Base-by-base conservation (phyloP, 2,113 vertebrate genomes). In the Laticauda colubrina region DNA sequence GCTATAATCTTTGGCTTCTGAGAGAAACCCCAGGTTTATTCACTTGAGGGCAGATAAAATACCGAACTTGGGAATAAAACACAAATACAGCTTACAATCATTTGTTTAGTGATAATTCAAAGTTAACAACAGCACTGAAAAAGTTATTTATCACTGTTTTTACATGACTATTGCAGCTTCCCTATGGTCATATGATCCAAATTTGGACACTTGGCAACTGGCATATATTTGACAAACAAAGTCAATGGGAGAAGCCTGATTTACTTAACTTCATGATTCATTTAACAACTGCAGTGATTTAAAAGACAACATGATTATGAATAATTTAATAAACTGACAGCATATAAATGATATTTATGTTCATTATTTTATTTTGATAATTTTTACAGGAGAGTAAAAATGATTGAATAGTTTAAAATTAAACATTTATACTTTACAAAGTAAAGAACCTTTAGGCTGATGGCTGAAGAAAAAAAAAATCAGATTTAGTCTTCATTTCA, bases 401-500 rank as follows among this genome's bases (percentile, higher is more conserved):
- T 29, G 23, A 26, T 87, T 87, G 9, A 59, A 43, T 43, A 20
- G 51, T 89, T 91, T 51, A 29, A n/a, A 57, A 57, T 61, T 4
- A 54, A 88, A 45, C 24, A 29, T 2, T 55, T 18, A 75, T 48
- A 43, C 54, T 87, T 88, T 34, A 48, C 45, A 61, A 34, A n/a
- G 34, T 45, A 81, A 39, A 9, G 43, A 85, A 57, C 21, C 43
- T 51, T 85, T 26, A 59, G n/a, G 1, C 2, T 51, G 43, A 7
- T n/a, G 61, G 26, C 51, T 5, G 20, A 24, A 85, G 24, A 48
- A 48, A 89, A 57, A 57, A 39, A 89, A 51, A 57, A 89, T 91
- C 94, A 95, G 54, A 91, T 1, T 15, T 95, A 93, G 85, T 94
- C 53, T 91, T 95, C 94, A 89, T 94, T 92, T 94, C 59, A 10